Evolutionary conservation across 2,888 invertebrate species (phyloP).

Genomic region (Masnerella sp.): DNA sequence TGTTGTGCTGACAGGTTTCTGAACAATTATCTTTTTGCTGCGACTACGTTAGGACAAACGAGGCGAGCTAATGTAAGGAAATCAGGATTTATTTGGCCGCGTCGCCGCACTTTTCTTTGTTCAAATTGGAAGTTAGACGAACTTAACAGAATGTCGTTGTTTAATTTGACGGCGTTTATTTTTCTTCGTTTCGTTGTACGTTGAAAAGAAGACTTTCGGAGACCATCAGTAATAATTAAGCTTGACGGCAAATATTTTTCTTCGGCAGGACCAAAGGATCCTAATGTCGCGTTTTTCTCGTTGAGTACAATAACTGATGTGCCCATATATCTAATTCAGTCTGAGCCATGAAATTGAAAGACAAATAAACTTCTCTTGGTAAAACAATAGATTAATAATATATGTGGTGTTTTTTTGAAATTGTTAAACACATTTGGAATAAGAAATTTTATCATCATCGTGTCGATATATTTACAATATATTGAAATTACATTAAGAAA

Average conservation of each 20-base stretch:
- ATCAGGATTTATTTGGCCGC: background rate
- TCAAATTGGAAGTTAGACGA: constrained; percentile 4
- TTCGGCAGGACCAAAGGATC: constrained; percentile 1
- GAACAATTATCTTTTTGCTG: background rate
- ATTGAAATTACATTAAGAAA: no score
- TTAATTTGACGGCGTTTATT: constrained; percentile 16
- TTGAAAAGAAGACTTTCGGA: background rate
- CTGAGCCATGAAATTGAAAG: no score
- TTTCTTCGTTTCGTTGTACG: constrained; percentile 11
- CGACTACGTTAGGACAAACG: no score
- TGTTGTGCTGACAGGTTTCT: background rate
- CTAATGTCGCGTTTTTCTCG: background rate
- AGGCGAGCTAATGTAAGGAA: background rate
- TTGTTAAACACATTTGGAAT: no score
- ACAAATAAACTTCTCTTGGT: no score
- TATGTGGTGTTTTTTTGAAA: no score
- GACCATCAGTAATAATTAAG: constrained; percentile 32
- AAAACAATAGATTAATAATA: no score
- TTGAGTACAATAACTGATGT: constrained; percentile 2
- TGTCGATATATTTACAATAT: no score
- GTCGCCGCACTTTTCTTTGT: background rate
- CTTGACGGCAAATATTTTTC: constrained; percentile 32
- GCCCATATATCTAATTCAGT: no score
- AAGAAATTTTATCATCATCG: no score
- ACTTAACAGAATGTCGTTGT: constrained; percentile 6